Evolutionary conservation across 2,888 invertebrate species (phyloP).

Genomic region (Cetonia aurata): DNA sequence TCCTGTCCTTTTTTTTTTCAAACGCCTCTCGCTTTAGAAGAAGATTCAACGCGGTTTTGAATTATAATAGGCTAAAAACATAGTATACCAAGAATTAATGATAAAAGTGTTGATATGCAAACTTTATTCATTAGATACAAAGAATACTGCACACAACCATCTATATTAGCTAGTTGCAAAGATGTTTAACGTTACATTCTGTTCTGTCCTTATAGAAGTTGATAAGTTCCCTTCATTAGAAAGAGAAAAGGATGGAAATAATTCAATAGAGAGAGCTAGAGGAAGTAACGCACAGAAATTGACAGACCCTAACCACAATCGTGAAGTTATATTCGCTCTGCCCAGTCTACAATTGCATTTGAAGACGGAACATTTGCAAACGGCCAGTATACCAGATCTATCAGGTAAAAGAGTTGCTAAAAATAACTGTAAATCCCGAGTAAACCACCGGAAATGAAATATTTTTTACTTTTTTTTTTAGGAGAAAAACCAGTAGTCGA

Average conservation of each 20-base stretch:
- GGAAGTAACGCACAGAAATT: slow-evolving; percentile 71
- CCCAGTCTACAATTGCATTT: slow-evolving; percentile 93
- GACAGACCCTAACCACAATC: slow-evolving; percentile 84
- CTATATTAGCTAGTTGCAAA: too few species aligned
- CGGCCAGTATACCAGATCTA: slow-evolving; percentile 77
- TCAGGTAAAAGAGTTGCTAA: slow-evolving; percentile 60
- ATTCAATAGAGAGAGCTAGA: slow-evolving; percentile 71
- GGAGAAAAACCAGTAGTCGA: slow-evolving; percentile 90
- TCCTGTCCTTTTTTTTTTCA: too few species aligned
- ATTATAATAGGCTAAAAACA: too few species aligned
- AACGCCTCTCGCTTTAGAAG: too few species aligned
- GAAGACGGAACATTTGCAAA: slow-evolving; percentile 92
- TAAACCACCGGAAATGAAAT: neutral
- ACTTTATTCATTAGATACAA: too few species aligned
- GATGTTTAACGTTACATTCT: too few species aligned
- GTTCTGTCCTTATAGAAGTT: slow-evolving; percentile 73
- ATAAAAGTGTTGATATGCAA: too few species aligned
- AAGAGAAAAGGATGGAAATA: slow-evolving; percentile 76
- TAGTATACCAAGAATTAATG: too few species aligned
- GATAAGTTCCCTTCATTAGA: slow-evolving; percentile 92
- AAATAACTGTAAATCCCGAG: too few species aligned
- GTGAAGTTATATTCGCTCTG: slow-evolving; percentile 97
- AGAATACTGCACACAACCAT: too few species aligned
- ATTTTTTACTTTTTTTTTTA: slow-evolving; percentile 58
- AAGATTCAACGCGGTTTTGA: too few species aligned